phyloP scores from a whole-genome alignment of 2,797 vertebrate species.

The Caiman crocodilus region DNA sequence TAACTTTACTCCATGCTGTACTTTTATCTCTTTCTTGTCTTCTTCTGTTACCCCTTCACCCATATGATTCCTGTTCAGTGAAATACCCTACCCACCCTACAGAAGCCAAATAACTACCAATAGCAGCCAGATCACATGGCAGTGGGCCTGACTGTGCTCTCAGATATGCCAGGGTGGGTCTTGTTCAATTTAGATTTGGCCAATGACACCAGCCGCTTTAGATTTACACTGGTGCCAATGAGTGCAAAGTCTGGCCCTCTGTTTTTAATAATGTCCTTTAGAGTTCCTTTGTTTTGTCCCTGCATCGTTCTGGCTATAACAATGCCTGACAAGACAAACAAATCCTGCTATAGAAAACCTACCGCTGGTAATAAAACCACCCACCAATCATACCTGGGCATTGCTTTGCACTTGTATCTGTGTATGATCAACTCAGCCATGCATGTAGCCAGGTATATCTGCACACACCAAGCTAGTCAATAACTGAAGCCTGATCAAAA shows the following conservation, averaged over 20 bases:
- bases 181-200: not conserved
- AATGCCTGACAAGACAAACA: not conserved
- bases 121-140: not conserved
- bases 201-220: not conserved
- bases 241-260: conserved; percentile 22
- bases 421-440: conserved; percentile 9
- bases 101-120: not conserved
- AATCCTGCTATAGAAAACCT: not conserved
- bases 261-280: not conserved
- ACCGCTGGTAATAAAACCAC: not conserved
- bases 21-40: conserved; percentile 27
- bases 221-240: not conserved
- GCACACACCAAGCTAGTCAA: not conserved
- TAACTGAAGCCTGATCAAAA: conserved; percentile 1
- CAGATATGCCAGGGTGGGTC: not conserved
- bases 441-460: not conserved
- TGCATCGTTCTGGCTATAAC: not conserved
- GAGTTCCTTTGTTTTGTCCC: not conserved
- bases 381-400: not conserved
- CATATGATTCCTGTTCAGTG: not conserved
- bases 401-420: not conserved
- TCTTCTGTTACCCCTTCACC: not conserved
- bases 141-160: not conserved
- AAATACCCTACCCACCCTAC: rapidly evolving
- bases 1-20: not conserved